Base-by-base conservation (phyloP, 2,888 invertebrate species). In the Protonemura montana region DNA sequence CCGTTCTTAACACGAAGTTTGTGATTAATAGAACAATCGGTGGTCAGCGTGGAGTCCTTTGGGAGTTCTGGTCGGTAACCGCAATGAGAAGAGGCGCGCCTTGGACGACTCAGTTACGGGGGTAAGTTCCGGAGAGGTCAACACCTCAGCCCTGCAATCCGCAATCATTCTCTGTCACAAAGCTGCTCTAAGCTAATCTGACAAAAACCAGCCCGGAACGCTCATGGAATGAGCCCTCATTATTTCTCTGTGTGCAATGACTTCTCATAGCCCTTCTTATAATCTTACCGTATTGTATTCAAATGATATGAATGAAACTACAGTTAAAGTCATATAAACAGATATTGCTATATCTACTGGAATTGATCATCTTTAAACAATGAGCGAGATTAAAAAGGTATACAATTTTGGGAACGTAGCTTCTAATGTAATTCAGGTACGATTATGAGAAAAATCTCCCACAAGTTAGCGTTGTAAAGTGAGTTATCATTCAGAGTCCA, bases 91-190 rank as follows among this genome's bases (percentile, higher is more conserved):
- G 89, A 91, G 92, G 85, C 92, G 92, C 88, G 92, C 93, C 13
- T 89, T 93, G 88, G 94, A 94, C 88, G 94, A 94, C 89, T 92
- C 93, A n/a, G 93, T 91, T 87, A 89, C 93, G 77, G 92, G 92
- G 89, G 93, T 93, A 90, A 91, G 91, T 89, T 29, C 21, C 21
- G 59, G 59, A 59, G 59, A 21, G 35, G 16, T 2, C 59, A 21
- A 13, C 59, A 13, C 59, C 16, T 2, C 59, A 3, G 13, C 59
- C 59, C 6, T 6, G 59, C 59, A 21, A 16, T 21, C 59, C 21
- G 59, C 59, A 59, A 59, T 59, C 21, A 59, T 2, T 59, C 16
- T 21, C 13, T 21, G 59, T 59, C 59, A 59, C 7, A 41, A 13
- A 5, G 41, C 41, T 13, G 5, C 13, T 41, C 41, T 41, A 21